phyloP scores from a whole-genome alignment of 2,888 invertebrate species.

The Rhodophaea formosa region DNA sequence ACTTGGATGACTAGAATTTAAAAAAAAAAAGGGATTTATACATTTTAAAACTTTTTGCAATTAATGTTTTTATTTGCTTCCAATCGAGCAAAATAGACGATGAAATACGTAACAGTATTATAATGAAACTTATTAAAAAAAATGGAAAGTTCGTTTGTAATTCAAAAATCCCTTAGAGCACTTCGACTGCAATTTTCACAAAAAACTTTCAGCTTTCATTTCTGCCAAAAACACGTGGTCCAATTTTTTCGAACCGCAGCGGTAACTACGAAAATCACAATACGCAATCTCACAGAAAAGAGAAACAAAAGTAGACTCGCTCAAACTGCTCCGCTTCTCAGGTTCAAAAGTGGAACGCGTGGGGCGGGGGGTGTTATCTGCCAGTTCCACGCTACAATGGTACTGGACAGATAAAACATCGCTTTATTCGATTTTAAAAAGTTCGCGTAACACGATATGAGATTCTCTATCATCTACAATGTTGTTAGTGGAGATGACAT shows the following conservation, averaged over 20 bases:
- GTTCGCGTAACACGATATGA: background rate
- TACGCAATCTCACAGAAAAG: background rate
- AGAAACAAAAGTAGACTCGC: constrained; percentile 12
- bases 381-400: constrained; percentile 11
- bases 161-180: too few relatives aligned
- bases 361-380: constrained; percentile 5
- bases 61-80: too few relatives aligned
- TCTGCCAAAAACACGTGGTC: background rate
- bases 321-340: constrained; percentile 9
- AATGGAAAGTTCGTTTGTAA: too few relatives aligned
- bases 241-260: constrained; percentile 3
- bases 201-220: constrained; percentile 3
- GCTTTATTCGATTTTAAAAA: background rate
- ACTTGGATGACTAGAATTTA: too few relatives aligned
- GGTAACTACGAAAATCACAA: constrained; percentile 9
- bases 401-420: constrained; percentile 3
- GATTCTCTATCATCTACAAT: too few relatives aligned
- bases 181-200: background rate
- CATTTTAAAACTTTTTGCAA: too few relatives aligned
- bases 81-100: too few relatives aligned
- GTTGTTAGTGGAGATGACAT: too few relatives aligned
- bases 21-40: too few relatives aligned
- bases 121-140: too few relatives aligned
- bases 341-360: constrained; percentile 11
- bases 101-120: too few relatives aligned